Base-by-base conservation (phyloP, 2,888 invertebrate species). In the Ochropleura plecta region DNA sequence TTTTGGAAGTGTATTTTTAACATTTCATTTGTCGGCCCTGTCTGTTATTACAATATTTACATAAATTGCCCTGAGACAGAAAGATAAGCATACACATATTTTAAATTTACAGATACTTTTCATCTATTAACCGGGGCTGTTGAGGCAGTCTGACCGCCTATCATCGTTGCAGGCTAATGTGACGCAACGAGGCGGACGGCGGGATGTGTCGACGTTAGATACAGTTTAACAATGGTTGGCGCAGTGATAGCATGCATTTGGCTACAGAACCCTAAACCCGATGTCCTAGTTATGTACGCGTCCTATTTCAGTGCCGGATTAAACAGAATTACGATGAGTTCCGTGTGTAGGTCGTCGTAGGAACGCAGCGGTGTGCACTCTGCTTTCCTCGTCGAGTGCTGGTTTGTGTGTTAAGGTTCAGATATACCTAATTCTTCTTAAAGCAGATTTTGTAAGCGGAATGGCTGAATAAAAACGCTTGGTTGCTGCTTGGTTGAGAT, bases 261-360 rank as follows among this genome's bases (percentile, higher is more conserved):
- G 84, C 81, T 70, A 64, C 63, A 57, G 69, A 60, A 76, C 59
- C 63, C 69, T 73, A 70, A 81, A 70, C 71, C 72, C 42, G 64
- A 72, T 81, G 71, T 63, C 68, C 84, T 65, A 69, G 81, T 63
- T 84, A 71, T 64, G 48, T 69, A 63, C 68, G 62, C 71, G 53
- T 70, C n/a, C 66, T 75, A 67, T 80, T 67, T 49, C 55, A 53
- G 53, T 40, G 42, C 55, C 42, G 84, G 75, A 75, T 84, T 82
- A 81, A 59, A 68, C 57, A 68, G 81, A 84, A 81, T 84, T 79
- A 83, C 70, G 70, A 63, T 62, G 84, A 79, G 40, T 73, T 57
- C 48, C 46, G 40, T 73, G 70, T 57, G 49, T 30, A 53, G 30
- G 16, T 53, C 49, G 12, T 55, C 14, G 40, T 46, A 64, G 18